Conservation (phyloP, 2,888 invertebrate genomes). For the Ennomos quercinarius region DNA sequence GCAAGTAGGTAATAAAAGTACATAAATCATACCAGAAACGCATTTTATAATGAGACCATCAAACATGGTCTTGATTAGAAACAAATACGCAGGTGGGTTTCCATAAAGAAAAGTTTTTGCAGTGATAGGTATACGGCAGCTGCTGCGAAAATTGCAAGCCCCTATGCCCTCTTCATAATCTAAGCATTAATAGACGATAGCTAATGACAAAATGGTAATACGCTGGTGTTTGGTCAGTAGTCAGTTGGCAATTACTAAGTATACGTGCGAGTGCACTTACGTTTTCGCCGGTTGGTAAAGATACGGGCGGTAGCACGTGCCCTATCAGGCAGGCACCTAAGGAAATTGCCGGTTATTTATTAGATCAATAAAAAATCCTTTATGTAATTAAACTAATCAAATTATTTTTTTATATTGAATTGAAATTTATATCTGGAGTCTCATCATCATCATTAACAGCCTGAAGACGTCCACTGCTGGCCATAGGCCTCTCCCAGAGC, state of each 20-base stretch:
- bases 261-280: conserved; percentile 40
- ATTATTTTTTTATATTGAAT: background rate
- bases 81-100: conserved; percentile 74
- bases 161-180: conserved; percentile 79
- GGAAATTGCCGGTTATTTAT: conserved; percentile 4
- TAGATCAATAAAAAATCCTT: background rate
- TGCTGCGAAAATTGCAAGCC: conserved; percentile 79
- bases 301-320: conserved; percentile 78
- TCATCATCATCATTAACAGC: too few relatives aligned
- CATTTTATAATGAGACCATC: conserved; percentile 18
- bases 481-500: too few relatives aligned
- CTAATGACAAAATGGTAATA: conserved; percentile 83
- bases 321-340: conserved; percentile 9
- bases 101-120: conserved; percentile 79
- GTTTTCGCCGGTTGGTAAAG: conserved; percentile 61
- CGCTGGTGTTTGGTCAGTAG: conserved; percentile 72
- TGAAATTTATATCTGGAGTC: too few relatives aligned
- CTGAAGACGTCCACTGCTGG: too few relatives aligned
- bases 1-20: background rate
- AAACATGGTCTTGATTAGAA: conserved; percentile 44
- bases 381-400: background rate
- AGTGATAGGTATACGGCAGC: conserved; percentile 80
- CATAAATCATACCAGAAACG: conserved; percentile 29
- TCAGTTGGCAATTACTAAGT: conserved; percentile 70
- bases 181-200: conserved; percentile 80